phyloP scores from a whole-genome alignment of 2,113 vertebrate genomes.

The Erpornis zantholeuca region DNA sequence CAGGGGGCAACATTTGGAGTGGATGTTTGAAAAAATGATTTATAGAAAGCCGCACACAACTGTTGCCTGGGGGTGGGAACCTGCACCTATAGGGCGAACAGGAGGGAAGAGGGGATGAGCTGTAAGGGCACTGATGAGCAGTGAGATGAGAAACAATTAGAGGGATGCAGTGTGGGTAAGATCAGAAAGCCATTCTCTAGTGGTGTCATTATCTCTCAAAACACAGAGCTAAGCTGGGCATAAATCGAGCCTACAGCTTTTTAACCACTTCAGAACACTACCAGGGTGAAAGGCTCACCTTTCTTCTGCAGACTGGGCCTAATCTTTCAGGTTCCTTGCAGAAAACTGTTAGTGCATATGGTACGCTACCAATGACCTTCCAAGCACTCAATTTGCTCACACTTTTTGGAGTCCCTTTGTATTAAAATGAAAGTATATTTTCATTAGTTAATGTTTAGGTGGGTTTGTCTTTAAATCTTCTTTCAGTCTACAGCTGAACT shows the following conservation, averaged over 20 bases:
- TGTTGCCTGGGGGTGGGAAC: neutral
- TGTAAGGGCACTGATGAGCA: neutral
- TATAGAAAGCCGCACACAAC: neutral
- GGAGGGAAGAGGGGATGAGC: neutral
- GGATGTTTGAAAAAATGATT: neutral
- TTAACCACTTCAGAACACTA: neutral
- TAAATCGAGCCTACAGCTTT: neutral
- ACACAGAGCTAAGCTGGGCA: neutral
- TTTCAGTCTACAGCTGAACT: neutral
- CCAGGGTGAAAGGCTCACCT: neutral
- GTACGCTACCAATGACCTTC: neutral
- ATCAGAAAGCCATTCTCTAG: neutral
- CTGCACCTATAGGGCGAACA: neutral
- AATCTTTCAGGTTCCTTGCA: neutral
- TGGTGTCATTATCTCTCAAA: neutral
- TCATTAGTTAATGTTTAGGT: neutral
- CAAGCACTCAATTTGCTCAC: neutral
- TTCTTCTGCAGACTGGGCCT: neutral
- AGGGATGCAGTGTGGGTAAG: neutral
- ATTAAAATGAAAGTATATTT: neutral
- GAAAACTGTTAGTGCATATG: neutral
- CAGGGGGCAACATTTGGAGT: neutral
- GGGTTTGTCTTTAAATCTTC: neutral
- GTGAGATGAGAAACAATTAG: neutral
- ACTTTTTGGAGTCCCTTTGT: neutral